Conservation (phyloP, 2,113 vertebrate species). For the Eretmochelys imbricata region DNA sequence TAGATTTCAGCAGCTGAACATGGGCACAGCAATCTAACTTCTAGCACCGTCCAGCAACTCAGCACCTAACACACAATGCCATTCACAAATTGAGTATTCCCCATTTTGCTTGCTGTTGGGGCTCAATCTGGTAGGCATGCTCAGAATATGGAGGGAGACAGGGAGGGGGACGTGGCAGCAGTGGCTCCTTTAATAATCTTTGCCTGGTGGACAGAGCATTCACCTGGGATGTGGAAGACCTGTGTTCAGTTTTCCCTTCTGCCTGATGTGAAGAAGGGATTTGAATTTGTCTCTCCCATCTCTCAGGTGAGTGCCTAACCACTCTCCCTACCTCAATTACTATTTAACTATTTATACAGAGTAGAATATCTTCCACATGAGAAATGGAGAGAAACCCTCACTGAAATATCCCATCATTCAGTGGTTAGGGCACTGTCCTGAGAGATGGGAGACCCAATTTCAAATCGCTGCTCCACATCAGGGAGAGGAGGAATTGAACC, state of each 20-base stretch:
- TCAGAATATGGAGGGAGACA: not conserved
- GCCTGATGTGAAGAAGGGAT: not conserved
- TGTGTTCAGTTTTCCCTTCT: not conserved
- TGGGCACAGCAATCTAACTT: not conserved
- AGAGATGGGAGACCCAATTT: not conserved
- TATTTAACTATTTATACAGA: not conserved
- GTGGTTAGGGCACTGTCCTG: not conserved
- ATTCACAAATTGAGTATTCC: not conserved
- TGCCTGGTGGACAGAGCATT: not conserved
- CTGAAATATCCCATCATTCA: not conserved
- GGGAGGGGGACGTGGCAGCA: not conserved
- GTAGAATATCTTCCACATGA: not conserved
- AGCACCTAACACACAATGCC: not conserved
- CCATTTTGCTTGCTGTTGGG: not conserved
- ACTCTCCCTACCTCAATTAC: not conserved
- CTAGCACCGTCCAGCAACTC: not conserved
- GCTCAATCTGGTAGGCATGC: not conserved
- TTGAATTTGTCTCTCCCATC: not conserved
- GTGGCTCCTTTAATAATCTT: not conserved
- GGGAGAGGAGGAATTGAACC: not conserved
- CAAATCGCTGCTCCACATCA: not conserved
- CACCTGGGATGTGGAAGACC: not conserved
- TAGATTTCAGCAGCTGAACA: not conserved
- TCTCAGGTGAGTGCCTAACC: not conserved
- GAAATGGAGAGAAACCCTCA: not conserved